Evolutionary conservation across 2,113 vertebrate genomes (phyloP).

Genomic region (Chloropsis hardwickii): DNA sequence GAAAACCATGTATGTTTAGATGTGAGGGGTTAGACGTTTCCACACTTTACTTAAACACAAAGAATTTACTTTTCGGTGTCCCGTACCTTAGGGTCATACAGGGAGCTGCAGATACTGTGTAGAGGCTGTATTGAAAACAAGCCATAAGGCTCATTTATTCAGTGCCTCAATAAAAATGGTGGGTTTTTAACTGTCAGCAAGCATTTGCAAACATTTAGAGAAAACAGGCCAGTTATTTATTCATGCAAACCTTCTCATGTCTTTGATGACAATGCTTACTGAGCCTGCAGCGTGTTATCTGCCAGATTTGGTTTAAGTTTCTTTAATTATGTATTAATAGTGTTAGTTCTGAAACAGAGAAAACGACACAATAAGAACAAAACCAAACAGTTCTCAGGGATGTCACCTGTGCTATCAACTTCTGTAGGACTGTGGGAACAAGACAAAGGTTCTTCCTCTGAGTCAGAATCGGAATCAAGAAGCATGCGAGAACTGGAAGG

Average conservation of each 20-base stretch:
- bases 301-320: background rate
- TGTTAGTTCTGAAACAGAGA: conserved; percentile 52
- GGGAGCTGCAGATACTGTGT: background rate
- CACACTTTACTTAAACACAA: background rate
- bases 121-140: background rate
- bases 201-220: background rate
- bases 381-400: conserved; percentile 46
- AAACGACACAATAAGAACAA: background rate
- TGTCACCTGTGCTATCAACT: conserved; percentile 87
- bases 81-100: background rate
- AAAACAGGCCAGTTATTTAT: background rate
- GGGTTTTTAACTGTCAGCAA: background rate
- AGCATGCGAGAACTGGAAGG: conserved; percentile 79
- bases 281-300: background rate
- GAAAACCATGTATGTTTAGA: background rate
- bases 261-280: background rate
- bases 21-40: background rate
- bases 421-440: conserved; percentile 77
- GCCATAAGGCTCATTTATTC: background rate
- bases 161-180: background rate
- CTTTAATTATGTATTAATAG: background rate
- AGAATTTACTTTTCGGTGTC: background rate
- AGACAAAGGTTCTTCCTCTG: conserved; percentile 81
- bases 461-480: conserved; percentile 83
- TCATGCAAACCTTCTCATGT: conserved; percentile 40